Percentiles rank a stretch among this genome's conserved stretches.
Evolutionary conservation across 2,888 invertebrate genomes (phyloP).

Genomic region (Hirtodrosophila histrioides): DNA sequence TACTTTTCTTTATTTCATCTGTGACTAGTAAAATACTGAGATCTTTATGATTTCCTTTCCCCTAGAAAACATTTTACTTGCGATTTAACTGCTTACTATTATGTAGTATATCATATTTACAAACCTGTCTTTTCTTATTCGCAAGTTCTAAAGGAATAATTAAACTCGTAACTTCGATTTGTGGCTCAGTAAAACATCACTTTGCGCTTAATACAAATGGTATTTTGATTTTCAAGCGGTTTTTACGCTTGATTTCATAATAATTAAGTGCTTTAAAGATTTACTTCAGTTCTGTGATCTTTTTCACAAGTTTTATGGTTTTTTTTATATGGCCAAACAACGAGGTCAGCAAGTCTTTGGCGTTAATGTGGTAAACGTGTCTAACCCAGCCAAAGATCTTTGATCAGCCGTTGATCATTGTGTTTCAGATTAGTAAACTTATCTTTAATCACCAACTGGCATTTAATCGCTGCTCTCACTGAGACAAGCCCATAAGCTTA

Average conservation of each 20-base stretch:
- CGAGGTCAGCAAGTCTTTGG: constrained; percentile 11
- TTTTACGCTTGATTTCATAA: constrained; percentile 4
- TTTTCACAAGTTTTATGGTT: constrained; percentile 7
- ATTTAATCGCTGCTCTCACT: not conserved
- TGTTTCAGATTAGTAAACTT: constrained; percentile 7
- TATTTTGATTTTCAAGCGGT: not conserved
- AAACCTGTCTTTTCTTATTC: too few relatives aligned
- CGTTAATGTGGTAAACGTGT: not conserved
- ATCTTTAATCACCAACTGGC: constrained; percentile 6
- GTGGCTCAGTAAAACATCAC: too few relatives aligned
- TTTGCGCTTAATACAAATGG: too few relatives aligned
- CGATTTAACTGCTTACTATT: too few relatives aligned
- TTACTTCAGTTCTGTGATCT: not conserved
- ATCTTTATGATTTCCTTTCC: too few relatives aligned
- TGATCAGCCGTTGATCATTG: constrained; percentile 7
- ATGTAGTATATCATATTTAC: too few relatives aligned
- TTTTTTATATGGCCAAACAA: not conserved
- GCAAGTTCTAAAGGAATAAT: too few relatives aligned
- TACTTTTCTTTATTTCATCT: too few relatives aligned
- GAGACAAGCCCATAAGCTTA: not conserved
- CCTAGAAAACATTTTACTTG: too few relatives aligned
- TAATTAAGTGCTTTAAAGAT: too few relatives aligned
- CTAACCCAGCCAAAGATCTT: constrained; percentile 1
- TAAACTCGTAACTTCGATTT: too few relatives aligned
- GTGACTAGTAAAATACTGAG: too few relatives aligned